Conservation (phyloP, 2,888 invertebrate species). For the Spilarctia lutea region DNA sequence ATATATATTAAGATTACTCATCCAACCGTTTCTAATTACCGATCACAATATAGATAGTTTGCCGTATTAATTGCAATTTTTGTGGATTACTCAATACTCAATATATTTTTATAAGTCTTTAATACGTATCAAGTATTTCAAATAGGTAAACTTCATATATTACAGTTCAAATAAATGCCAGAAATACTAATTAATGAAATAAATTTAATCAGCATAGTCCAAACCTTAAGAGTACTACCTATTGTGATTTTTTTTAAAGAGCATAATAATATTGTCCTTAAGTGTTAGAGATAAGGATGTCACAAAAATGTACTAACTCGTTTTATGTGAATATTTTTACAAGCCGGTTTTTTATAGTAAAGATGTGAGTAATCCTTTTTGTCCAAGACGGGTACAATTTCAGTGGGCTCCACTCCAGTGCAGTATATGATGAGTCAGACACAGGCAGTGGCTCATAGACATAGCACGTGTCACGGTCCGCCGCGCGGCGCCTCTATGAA, state of each 20-base stretch:
- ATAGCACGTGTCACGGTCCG: conserved; percentile 33
- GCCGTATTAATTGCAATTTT: neutral
- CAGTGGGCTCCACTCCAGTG: neutral
- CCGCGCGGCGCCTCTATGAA: conserved; percentile 36
- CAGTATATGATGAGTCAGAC: conserved; percentile 8
- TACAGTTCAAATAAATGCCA: too few relatives aligned
- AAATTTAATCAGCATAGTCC: neutral
- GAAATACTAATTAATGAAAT: neutral
- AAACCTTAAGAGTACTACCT: neutral
- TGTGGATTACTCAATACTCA: neutral
- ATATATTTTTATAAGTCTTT: too few relatives aligned
- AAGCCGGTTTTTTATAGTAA: neutral
- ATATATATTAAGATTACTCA: neutral
- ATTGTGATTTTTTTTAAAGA: neutral
- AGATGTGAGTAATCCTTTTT: neutral
- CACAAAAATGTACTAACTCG: neutral
- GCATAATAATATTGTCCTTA: neutral
- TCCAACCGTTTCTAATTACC: neutral
- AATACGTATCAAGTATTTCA: too few relatives aligned
- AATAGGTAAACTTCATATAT: too few relatives aligned
- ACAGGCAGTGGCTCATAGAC: conserved; percentile 14
- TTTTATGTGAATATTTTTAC: neutral
- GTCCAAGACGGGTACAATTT: neutral
- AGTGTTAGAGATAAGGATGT: too few relatives aligned
- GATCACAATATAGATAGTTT: neutral